Conservation (phyloP, 2,113 vertebrate genomes). For the Sceloporus undulatus region DNA sequence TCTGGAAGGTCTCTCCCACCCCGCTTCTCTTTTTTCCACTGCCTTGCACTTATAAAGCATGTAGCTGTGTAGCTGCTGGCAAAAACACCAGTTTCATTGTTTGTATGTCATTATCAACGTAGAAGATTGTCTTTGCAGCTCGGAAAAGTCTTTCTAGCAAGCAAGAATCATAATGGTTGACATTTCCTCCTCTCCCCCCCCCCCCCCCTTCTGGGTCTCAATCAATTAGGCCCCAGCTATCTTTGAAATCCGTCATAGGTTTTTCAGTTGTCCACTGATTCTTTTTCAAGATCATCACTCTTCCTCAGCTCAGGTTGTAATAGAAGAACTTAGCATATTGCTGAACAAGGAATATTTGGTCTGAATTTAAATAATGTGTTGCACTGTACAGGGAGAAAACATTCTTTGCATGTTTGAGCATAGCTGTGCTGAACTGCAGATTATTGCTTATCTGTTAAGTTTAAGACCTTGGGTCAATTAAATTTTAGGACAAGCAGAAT, state of each 20-base stretch:
- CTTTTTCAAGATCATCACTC: slow-evolving; percentile 57
- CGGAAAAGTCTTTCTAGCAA: slow-evolving; percentile 39
- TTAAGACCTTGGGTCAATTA: slow-evolving; percentile 42
- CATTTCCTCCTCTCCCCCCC: slow-evolving; percentile 27
- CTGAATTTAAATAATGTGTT: slow-evolving; percentile 65
- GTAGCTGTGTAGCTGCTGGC: slow-evolving; percentile 24
- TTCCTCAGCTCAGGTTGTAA: slow-evolving; percentile 51
- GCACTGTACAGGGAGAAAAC: slow-evolving; percentile 45
- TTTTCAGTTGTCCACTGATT: slow-evolving; percentile 61
- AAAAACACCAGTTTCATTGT: slow-evolving; percentile 43
- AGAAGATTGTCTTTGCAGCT: slow-evolving; percentile 39
- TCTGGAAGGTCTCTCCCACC: slow-evolving; percentile 20
- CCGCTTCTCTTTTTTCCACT: not conserved
- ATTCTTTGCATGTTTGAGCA: slow-evolving; percentile 42
- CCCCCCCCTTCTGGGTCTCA: slow-evolving; percentile 45
- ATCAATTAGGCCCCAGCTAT: slow-evolving; percentile 31
- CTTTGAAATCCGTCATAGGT: slow-evolving; percentile 52
- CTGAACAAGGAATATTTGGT: slow-evolving; percentile 54
- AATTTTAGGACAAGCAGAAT: slow-evolving; percentile 43
- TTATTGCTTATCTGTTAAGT: slow-evolving; percentile 59
- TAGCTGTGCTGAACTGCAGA: slow-evolving; percentile 44
- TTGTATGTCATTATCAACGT: slow-evolving; percentile 37
- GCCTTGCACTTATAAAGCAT: slow-evolving; percentile 48
- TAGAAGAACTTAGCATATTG: slow-evolving; percentile 59
- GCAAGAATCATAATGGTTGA: slow-evolving; percentile 37